Evolutionary conservation across 2,113 vertebrate species (phyloP).

Genomic region (Salvelinus fontinalis): DNA sequence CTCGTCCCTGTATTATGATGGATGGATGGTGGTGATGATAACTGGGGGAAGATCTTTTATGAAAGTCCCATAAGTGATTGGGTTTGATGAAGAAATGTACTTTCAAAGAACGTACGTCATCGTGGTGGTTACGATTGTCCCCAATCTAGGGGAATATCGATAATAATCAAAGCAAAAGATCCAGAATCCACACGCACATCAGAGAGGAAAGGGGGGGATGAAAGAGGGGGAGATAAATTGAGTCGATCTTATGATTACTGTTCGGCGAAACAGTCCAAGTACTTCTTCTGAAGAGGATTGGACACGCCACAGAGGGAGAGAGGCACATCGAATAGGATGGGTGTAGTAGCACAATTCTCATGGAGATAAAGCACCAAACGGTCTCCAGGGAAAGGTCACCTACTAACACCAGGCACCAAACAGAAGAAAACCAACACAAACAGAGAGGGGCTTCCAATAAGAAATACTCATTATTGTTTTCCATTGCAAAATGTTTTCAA

Average conservation of each 20-base stretch:
- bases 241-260: not conserved
- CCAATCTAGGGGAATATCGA: not conserved
- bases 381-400: not conserved
- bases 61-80: not conserved
- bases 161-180: not conserved
- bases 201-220: not conserved
- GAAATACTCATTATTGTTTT: too few species aligned
- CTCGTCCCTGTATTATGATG: not conserved
- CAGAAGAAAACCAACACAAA: not conserved
- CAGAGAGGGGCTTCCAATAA: too few species aligned
- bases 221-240: conserved; percentile 2
- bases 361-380: not conserved
- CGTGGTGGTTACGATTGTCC: not conserved
- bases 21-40: too few species aligned
- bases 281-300: too few species aligned
- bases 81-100: not conserved
- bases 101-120: not conserved
- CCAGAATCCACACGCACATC: not conserved
- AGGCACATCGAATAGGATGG: too few species aligned
- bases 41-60: too few species aligned
- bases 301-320: too few species aligned
- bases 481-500: too few species aligned
- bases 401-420: not conserved
- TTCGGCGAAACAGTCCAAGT: too few species aligned
- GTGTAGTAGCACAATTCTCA: too few species aligned